phyloP scores from a whole-genome alignment of 2,113 vertebrate genomes.

The Podarcis cretensis region DNA sequence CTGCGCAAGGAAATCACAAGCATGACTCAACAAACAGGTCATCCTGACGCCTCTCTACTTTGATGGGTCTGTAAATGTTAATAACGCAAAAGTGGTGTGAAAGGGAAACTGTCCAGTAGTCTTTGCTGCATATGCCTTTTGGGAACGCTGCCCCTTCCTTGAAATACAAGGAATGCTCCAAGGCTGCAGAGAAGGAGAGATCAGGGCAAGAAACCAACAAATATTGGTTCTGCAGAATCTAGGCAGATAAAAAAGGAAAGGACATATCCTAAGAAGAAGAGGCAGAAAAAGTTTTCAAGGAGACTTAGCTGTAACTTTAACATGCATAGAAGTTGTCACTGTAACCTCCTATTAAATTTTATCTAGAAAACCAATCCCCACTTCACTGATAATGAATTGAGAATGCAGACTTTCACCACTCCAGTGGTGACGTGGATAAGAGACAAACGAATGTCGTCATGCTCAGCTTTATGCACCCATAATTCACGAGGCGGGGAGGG shows the following conservation, averaged over 20 bases:
- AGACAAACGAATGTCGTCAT: not conserved
- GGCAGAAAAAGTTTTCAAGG: not conserved
- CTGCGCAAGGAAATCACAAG: too few species aligned
- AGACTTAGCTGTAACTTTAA: not conserved
- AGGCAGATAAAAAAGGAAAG: not conserved
- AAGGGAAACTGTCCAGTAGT: not conserved
- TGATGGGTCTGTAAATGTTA: not conserved
- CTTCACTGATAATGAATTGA: not conserved
- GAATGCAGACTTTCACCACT: not conserved
- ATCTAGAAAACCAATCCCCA: not conserved
- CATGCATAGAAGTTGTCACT: not conserved
- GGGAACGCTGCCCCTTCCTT: not conserved
- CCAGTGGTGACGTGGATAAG: not conserved
- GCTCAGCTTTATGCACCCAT: not conserved
- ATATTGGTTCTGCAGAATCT: too few species aligned
- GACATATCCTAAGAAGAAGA: not conserved
- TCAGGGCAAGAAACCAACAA: too few species aligned
- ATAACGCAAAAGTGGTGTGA: not conserved
- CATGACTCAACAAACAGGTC: too few species aligned
- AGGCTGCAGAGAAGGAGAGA: not conserved
- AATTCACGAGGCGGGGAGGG: not conserved
- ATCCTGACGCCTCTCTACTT: not conserved
- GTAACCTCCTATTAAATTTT: not conserved
- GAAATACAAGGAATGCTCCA: not conserved
- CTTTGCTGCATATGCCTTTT: not conserved